These are phyloP conservation scores for Eremobia ochroleuca DNA, from an alignment of 2,888 invertebrate genomes.

Conservation along the genomic window DNA sequence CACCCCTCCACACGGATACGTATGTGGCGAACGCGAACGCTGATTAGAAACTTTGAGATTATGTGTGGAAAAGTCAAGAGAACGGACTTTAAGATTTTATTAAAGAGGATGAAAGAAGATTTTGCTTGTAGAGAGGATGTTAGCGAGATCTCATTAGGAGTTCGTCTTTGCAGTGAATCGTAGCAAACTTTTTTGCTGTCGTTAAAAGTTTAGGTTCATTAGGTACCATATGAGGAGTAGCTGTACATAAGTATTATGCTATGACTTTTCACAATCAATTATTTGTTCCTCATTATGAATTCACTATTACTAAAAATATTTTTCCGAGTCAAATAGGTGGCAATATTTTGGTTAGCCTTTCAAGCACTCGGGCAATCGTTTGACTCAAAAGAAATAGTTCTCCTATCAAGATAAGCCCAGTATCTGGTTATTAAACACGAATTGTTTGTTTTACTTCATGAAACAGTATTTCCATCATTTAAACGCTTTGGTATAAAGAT, in stretches of 20 bases:
- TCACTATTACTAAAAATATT: neutral
- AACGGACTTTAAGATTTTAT: constrained; percentile 56
- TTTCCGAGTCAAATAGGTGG: neutral
- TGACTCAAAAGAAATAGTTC: neutral
- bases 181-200: constrained; percentile 5
- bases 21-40: constrained; percentile 38
- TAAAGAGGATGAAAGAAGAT: constrained; percentile 46
- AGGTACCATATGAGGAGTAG: neutral
- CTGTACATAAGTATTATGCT: neutral
- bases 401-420: neutral
- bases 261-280: neutral
- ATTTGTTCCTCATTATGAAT: neutral
- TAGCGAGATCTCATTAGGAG: constrained; percentile 39
- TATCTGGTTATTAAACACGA: constrained; percentile 6
- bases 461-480: neutral
- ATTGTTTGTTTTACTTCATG: neutral
- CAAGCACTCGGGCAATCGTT: neutral
- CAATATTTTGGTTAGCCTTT: neutral
- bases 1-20: constrained; percentile 41
- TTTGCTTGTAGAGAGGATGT: constrained; percentile 21
- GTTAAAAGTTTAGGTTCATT: constrained; percentile 29
- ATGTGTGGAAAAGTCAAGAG: constrained; percentile 41
- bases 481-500: neutral
- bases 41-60: constrained; percentile 60
- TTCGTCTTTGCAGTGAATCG: constrained; percentile 24